Evolutionary conservation across 2,113 vertebrate genomes (phyloP), one percentile per base, ranked within the genome.

Genomic region (Neodon shergylaensis): DNA sequence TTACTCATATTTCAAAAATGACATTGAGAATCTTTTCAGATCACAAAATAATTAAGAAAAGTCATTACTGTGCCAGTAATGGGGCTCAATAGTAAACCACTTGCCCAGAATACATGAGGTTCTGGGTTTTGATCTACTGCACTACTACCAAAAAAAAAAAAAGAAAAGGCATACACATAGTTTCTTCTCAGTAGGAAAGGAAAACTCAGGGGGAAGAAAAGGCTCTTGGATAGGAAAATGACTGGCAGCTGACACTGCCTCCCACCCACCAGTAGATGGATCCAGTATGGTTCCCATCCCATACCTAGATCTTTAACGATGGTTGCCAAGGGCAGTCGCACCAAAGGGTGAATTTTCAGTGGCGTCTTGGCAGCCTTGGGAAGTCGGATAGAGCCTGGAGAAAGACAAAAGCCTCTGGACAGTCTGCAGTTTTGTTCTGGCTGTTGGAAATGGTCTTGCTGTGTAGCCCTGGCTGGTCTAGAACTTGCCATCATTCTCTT

Each of bases 241-340:
- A 44, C 47, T 24, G 7, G 63, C 36, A 88, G 61, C 44, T 36
- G 10, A 74, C 6, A 26, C 68, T 31, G 49, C 17, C 70, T 44
- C 42, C 61, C 19, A 8, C 61, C 70, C 83, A 82, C 68, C 66
- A 88, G 54, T 58, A 19, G 54, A 58, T 22, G 12, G 8, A 42
- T 19, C 39, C 1, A 28, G 33, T 28, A 17, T 33, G 44, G 12
- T 4, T 58, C 47, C 74, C 47, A 49, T 11, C 61, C 33, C 98
- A 98, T 98, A 99, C 99, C 99, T 92, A 99, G 98, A 95, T 99
- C 99, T 98, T 99, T 99, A 92, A 99, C 99, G 1, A 99, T 99
- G 89, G 98, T 98, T 70, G 98, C 98, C 95, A 99, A 97, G 2
- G 99, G 99, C 88, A 98, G 99, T 82, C 99, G 98, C 88, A 99